Evolutionary conservation across 2,113 vertebrate species (phyloP), one percentile per base, ranked within the genome.

Genomic region (Typhlomys cinereus): DNA sequence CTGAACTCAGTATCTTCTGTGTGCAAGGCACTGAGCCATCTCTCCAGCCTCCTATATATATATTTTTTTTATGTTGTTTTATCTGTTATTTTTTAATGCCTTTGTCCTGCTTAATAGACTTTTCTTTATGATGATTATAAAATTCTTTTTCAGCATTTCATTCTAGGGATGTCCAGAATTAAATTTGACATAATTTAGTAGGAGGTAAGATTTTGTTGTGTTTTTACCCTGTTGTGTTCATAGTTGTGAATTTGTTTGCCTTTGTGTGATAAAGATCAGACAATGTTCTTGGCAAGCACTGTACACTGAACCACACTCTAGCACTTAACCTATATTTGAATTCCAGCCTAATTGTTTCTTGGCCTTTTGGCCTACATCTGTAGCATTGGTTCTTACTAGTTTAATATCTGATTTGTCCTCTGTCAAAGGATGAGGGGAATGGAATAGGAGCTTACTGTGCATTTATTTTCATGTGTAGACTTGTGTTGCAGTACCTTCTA

Each of bases 51-150:
- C n/a, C n/a, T n/a, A n/a, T n/a, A n/a, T n/a, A n/a, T n/a, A 11
- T 84, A 73, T 4, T 66, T 90, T 86, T 78, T 70, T 87, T 78
- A 52, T 36, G 12, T 7, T 41, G 31, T 80, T 61, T 46, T 64
- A 14, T 64, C 13, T 81, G 44, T 81, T 21, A 81, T 62, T 62
- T 66, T 83, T 21, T 83, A 50, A 50, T 67, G 62, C n/a, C 36
- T 93, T 85, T 75, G 36, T 7, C 54, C 69, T 89, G 39, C 41
- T 93, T 80, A 57, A 34, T 90, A 70, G 74, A 83, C 31, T 91
- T 67, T 61, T 76, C 21, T 91, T 20, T 11, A 80, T 31, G 36
- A 39, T 31, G 31, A 69, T 71, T 89, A 10, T 78, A 59, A 81
- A 73, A 71, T 81, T 52, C 31, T 69, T 79, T 67, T 85, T 89